These are phyloP conservation scores for Ornithoptera alexandrae DNA, from an alignment of 2,888 invertebrate species.

Conservation along the genomic window DNA sequence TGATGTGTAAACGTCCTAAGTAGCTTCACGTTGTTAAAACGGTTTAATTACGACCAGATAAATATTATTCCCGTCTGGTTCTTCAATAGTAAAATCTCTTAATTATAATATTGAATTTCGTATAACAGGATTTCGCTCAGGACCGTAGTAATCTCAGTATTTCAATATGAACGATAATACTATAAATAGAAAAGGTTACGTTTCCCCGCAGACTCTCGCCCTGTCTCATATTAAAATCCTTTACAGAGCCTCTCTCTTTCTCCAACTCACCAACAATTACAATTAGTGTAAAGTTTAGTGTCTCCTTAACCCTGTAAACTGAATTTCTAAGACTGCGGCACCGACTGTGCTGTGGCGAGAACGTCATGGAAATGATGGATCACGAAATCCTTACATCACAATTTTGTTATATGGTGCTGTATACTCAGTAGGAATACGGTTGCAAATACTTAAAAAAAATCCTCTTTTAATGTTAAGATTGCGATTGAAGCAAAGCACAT, in stretches of 20 bases:
- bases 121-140: conserved; percentile 4
- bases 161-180: conserved; percentile 17
- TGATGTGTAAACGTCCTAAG: too few species aligned
- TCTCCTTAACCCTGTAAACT: conserved; percentile 17
- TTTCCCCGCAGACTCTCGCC: not conserved
- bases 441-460: too few species aligned
- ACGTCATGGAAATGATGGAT: too few species aligned
- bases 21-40: too few species aligned
- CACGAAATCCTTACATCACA: too few species aligned
- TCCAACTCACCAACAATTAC: conserved; percentile 16
- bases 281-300: conserved; percentile 26
- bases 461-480: too few species aligned
- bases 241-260: conserved; percentile 12
- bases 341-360: too few species aligned
- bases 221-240: conserved; percentile 16
- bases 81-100: not conserved
- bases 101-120: conserved; percentile 1
- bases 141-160: conserved; percentile 22
- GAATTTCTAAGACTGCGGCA: conserved; percentile 5
- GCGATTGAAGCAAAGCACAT: too few species aligned
- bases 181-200: conserved; percentile 13
- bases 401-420: too few species aligned
- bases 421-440: too few species aligned
- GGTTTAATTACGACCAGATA: too few species aligned
- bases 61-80: too few species aligned